Base-by-base conservation (phyloP, 2,113 vertebrate species). In the Callionymus lyra region DNA sequence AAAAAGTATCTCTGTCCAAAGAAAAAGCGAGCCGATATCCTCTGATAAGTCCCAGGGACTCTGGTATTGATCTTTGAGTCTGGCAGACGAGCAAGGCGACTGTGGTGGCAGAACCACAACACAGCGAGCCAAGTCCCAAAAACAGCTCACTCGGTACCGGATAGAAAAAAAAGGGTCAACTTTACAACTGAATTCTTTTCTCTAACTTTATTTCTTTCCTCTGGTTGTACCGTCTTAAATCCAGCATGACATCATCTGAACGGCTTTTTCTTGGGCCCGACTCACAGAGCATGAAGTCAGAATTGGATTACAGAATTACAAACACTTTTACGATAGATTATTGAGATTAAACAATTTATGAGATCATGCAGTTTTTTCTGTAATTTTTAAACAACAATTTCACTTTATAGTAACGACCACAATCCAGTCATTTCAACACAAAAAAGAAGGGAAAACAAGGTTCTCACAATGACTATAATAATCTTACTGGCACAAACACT, bases 191-290 rank as follows among this genome's bases (percentile, higher is more conserved):
- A 68, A 68, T 27, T 59, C 60, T 57, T 32, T 60, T 70, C 57
- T 62, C 53, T 50, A 44, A 40, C 48, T 61, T 63, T 57, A 68
- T 57, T 54, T 59, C 31, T 38, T 21, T 59, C 51, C 60, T 64
- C 44, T 74, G 70, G 61, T 57, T 61, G 72, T 56, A 70, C 68
- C 49, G 50, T 53, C 56, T 46, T 16, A 47, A 63, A 61, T 63
- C 64, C 76, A 63, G 50, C 57, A 76, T 82, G 74, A 80, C 72
- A 62, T 82, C 72, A 78, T 65, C 16, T 61, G 47, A 52, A 31
- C 48, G 34, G 45, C 45, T 38, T 12, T 21, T 38, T 65, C 58
- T 65, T n/a, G 44, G 63, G 38, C 64, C 49, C 21, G 21, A 8
- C 62, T 47, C 56, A 68, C 48, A 55, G 42, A 47, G 21, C 21